Evolutionary conservation across 1,140 invertebrate genomes (phyloP).

Genomic region (Tenebrio molitor): DNA sequence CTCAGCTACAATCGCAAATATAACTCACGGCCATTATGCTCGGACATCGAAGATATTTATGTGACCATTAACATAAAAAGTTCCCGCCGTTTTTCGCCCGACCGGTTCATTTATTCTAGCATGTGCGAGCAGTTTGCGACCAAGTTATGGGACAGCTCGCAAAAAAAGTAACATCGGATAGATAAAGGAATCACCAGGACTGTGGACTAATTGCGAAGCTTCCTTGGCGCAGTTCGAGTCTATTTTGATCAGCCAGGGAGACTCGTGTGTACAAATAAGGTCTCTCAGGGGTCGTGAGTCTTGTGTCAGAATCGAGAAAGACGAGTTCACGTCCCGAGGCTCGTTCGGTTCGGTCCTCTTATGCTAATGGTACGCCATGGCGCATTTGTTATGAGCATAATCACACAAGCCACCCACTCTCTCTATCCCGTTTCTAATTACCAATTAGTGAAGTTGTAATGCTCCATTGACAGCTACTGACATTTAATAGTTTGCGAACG

Average conservation of each 20-base stretch:
- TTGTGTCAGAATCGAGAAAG: too few species aligned
- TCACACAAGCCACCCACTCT: constrained; percentile 5
- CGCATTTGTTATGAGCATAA: constrained; percentile 30
- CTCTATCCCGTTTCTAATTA: constrained; percentile 25
- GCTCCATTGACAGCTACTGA: constrained; percentile 38
- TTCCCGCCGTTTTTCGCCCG: constrained; percentile 17
- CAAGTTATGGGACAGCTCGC: constrained; percentile 6
- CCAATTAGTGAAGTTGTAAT: constrained; percentile 39
- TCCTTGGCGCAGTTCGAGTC: too few species aligned
- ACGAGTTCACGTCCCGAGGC: too few species aligned
- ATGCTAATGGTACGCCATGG: constrained; percentile 8
- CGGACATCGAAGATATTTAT: constrained; percentile 30
- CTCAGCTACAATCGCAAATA: too few species aligned
- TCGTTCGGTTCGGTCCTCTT: constrained; percentile 3
- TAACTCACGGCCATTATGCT: neutral
- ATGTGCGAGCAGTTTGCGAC: constrained; percentile 26
- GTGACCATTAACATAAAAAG: constrained; percentile 36
- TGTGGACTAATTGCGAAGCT: neutral
- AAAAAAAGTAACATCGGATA: constrained; percentile 12
- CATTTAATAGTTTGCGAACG: constrained; percentile 35
- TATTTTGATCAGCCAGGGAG: too few species aligned
- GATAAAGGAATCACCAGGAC: neutral
- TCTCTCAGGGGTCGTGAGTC: too few species aligned
- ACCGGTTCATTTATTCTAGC: constrained; percentile 20
- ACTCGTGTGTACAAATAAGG: too few species aligned